Evolutionary conservation across 2,888 invertebrate genomes (phyloP), one percentile per base, ranked within the genome.

Genomic region (Rhagonycha fulva): DNA sequence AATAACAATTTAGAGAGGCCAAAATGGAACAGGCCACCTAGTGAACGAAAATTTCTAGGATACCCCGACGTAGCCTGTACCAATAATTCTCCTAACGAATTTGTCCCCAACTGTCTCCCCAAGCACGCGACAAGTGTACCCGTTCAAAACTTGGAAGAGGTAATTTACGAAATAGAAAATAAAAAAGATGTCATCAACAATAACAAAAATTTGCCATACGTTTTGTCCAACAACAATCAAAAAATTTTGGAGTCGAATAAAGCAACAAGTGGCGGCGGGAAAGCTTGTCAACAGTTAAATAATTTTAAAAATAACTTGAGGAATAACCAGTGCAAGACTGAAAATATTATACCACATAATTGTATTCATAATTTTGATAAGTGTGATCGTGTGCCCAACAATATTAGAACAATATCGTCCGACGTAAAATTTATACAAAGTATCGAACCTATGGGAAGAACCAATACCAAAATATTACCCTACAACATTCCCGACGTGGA

Each of bases 401-500:
- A 47, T 47, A 47, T 47, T 47, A 47, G 47, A 47, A 47, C 47
- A 47, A 47, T 47, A 47, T 47, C 47, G n/a, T 47, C 47, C n/a
- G 68, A 61, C 19, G 72, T 72, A n/a, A 61, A 72, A 61, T 23
- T 72, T 10, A 47, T 76, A 11, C 70, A 66, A 63, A 72, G 69
- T n/a, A 62, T 30, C 3, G 73, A 73, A 14, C 72, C 72, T 11
- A 61, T 62, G 11, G 62, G 66, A 26, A 14, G 75, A 28, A 76
- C 70, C 28, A 72, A 62, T 14, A 63, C 82, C 70, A 84, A 86
- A 72, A 80, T 81, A 76, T 80, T 88, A 81, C 87, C 87, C 11
- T 84, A 85, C 62, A 82, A 87, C 78, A 87, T 88, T 66, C 85
- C 86, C n/a, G 87, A 90, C 80, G 89, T 90, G 60, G 88, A 89